Percentiles rank a stretch among this genome's conserved stretches.
These are phyloP conservation scores for Heliangelus exortis DNA, from an alignment of 2,797 vertebrate species.

Conservation along the genomic window DNA sequence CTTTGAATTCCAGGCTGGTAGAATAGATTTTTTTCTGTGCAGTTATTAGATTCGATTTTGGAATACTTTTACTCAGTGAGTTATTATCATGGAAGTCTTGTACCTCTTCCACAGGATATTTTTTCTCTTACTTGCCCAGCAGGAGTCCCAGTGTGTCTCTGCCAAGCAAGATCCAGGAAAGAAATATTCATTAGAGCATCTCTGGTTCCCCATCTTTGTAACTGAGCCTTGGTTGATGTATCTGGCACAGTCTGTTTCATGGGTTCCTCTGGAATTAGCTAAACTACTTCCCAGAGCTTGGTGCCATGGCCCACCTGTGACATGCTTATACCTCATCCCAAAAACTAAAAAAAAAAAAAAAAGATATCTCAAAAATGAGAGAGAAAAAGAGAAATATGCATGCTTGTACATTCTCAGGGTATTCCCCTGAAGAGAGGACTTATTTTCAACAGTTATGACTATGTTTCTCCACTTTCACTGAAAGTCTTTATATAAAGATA, in stretches of 20 bases:
- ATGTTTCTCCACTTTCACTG: neutral
- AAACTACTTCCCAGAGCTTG: rapidly evolving
- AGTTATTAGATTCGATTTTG: conserved; percentile 78
- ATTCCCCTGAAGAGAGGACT: neutral
- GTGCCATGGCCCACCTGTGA: neutral
- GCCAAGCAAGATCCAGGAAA: neutral
- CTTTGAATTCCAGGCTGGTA: conserved; percentile 68
- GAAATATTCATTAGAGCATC: neutral
- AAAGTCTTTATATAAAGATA: neutral
- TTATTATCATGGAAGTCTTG: conserved; percentile 66
- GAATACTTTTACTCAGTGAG: conserved; percentile 68
- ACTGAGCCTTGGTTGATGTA: neutral
- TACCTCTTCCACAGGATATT: conserved; percentile 46
- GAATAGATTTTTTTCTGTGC: conserved; percentile 77
- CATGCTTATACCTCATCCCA: rapidly evolving
- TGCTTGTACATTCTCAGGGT: neutral
- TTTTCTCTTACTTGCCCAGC: conserved; percentile 48
- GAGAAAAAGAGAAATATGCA: neutral
- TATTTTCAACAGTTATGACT: neutral
- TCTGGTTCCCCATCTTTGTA: neutral
- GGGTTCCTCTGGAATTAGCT: neutral
- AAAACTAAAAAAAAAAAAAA: neutral
- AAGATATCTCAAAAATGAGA: neutral
- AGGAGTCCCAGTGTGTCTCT: neutral
- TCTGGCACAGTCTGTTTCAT: neutral